A percentile compares a stretch with the other conserved stretches of the same genome.
These are phyloP conservation scores for Chaetodon trifascialis DNA, from an alignment of 2,113 vertebrate species.

Conservation along the genomic window DNA sequence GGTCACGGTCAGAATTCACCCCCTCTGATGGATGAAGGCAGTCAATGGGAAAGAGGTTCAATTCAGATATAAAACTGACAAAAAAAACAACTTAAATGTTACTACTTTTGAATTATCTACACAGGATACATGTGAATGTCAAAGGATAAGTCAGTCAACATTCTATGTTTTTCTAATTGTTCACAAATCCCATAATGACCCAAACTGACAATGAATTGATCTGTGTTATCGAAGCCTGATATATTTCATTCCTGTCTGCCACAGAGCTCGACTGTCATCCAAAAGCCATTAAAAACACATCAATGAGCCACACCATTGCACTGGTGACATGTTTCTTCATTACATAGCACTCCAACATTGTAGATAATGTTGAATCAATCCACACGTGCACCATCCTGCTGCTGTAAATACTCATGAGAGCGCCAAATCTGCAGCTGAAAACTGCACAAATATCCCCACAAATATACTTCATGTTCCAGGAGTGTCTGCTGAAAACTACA, in stretches of 20 bases:
- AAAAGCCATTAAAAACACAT: constrained; percentile 1
- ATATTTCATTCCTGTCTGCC: background rate
- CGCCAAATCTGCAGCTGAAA: background rate
- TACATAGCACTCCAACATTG: background rate
- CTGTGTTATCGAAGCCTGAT: background rate
- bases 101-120: background rate
- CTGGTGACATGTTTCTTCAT: background rate
- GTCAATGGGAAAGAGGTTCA: background rate
- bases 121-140: background rate
- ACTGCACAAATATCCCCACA: background rate
- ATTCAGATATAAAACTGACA: background rate
- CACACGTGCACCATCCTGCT: background rate
- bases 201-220: background rate
- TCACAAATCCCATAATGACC: background rate
- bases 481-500: too few relatives aligned
- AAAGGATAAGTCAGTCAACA: background rate
- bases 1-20: background rate
- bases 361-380: background rate
- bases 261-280: background rate
- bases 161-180: background rate
- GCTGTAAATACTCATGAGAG: background rate
- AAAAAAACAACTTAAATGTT: background rate
- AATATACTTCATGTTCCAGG: background rate
- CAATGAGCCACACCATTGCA: background rate
- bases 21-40: background rate